Evolutionary conservation across 2,797 vertebrate species (phyloP).

Genomic region (Poecile montanus): DNA sequence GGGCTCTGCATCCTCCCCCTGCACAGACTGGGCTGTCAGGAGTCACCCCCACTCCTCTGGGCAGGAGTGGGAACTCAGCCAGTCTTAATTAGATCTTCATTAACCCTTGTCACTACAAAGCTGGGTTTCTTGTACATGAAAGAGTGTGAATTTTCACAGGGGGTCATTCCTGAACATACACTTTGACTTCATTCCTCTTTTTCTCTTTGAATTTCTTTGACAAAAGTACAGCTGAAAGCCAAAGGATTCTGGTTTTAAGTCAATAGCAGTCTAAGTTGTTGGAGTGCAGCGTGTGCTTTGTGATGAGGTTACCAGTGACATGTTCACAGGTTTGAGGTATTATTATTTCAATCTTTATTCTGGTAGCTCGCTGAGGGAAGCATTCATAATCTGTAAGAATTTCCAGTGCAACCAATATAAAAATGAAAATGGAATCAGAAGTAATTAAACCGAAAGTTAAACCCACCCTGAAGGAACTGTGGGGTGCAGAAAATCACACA

Average conservation of each 20-base stretch:
- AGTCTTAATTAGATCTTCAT: background rate
- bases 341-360: conserved; percentile 37
- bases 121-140: background rate
- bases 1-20: background rate
- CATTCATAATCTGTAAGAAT: conserved; percentile 34
- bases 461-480: background rate
- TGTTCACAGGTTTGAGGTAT: background rate
- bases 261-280: background rate
- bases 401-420: conserved; percentile 28
- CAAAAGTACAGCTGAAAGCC: background rate
- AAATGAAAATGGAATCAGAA: background rate
- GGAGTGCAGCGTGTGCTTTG: background rate
- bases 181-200: background rate
- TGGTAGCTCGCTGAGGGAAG: background rate
- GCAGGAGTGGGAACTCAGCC: background rate
- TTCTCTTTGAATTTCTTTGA: background rate
- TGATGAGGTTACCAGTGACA: conserved; percentile 12
- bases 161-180: background rate
- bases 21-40: background rate
- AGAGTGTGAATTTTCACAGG: background rate
- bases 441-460: conserved; percentile 68
- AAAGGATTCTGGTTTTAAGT: conserved; percentile 22
- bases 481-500: background rate
- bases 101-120: background rate
- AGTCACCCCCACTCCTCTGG: background rate